Conservation (phyloP, 2,113 vertebrate species). For the Apistogramma diplotaenia region DNA sequence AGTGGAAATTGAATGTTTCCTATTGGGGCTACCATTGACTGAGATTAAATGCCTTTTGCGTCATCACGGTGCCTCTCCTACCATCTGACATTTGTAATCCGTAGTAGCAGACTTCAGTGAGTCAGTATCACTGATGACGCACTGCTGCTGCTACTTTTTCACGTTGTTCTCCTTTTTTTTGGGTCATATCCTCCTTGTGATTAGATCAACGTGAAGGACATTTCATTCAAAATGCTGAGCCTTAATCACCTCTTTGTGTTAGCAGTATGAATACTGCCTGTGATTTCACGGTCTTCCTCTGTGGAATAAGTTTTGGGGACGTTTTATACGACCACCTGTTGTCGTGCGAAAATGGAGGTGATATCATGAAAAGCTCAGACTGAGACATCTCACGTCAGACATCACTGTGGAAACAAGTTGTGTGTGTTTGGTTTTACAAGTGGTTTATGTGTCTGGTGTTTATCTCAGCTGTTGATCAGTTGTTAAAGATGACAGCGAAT, state of each 20-base stretch:
- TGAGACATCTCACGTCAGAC: not conserved
- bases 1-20: conserved; percentile 12
- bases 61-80: conserved; percentile 18
- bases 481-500: too few relatives aligned
- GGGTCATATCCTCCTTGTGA: not conserved
- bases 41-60: conserved; percentile 19
- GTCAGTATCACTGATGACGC: not conserved
- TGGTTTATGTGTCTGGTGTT: too few relatives aligned
- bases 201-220: too few relatives aligned
- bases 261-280: not conserved
- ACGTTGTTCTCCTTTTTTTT: not conserved
- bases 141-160: not conserved
- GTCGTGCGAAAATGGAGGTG: too few relatives aligned
- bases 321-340: too few relatives aligned
- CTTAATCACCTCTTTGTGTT: not conserved
- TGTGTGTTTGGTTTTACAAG: too few relatives aligned
- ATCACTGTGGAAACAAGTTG: not conserved
- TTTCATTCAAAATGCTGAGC: too few relatives aligned
- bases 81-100: conserved; percentile 1
- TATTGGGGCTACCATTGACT: conserved; percentile 13
- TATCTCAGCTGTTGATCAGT: too few relatives aligned
- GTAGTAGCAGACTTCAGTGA: not conserved
- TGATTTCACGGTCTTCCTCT: not conserved
- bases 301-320: not conserved
- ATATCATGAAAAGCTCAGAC: too few relatives aligned